Percentiles rank a stretch among this genome's conserved stretches.
These are phyloP conservation scores for Pomacea canaliculata DNA, from an alignment of 2,888 invertebrate genomes.

Conservation along the genomic window DNA sequence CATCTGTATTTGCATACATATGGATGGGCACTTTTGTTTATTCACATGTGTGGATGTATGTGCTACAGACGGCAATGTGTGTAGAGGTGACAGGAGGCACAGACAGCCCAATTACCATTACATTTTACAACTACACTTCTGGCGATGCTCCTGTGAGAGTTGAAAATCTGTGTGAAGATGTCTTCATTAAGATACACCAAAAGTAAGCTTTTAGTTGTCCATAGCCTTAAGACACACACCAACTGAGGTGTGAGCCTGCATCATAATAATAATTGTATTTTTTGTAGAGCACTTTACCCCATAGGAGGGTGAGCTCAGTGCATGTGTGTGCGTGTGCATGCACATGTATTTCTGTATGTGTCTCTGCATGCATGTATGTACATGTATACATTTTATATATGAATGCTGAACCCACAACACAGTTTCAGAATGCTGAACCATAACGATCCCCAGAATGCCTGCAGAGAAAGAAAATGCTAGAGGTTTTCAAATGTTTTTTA, in stretches of 20 bases:
- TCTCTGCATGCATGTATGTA: not conserved
- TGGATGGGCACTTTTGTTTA: too few relatives aligned
- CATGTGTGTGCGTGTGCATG: not conserved
- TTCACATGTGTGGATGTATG: too few relatives aligned
- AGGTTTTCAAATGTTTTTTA: too few relatives aligned
- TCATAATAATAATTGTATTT: too few relatives aligned
- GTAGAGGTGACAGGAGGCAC: conserved; percentile 82
- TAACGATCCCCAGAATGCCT: too few relatives aligned
- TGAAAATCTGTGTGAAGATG: conserved; percentile 79
- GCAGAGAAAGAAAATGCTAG: too few relatives aligned
- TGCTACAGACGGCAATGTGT: conserved; percentile 66
- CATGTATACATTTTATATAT: too few relatives aligned
- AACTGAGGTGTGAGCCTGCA: too few relatives aligned
- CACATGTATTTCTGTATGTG: not conserved
- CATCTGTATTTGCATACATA: too few relatives aligned
- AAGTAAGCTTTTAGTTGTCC: conserved; percentile 56
- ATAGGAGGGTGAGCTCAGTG: not conserved
- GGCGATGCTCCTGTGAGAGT: conserved; percentile 71
- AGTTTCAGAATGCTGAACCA: too few relatives aligned
- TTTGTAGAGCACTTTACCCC: not conserved
- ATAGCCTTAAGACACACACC: too few relatives aligned
- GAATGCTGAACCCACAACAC: too few relatives aligned
- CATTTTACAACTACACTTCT: conserved; percentile 66
- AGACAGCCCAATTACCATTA: conserved; percentile 78
- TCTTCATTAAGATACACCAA: conserved; percentile 85